Percentiles rank a stretch among this genome's conserved stretches.
Conservation (phyloP, 2,888 invertebrate genomes). For the Uloborus plumipes region DNA sequence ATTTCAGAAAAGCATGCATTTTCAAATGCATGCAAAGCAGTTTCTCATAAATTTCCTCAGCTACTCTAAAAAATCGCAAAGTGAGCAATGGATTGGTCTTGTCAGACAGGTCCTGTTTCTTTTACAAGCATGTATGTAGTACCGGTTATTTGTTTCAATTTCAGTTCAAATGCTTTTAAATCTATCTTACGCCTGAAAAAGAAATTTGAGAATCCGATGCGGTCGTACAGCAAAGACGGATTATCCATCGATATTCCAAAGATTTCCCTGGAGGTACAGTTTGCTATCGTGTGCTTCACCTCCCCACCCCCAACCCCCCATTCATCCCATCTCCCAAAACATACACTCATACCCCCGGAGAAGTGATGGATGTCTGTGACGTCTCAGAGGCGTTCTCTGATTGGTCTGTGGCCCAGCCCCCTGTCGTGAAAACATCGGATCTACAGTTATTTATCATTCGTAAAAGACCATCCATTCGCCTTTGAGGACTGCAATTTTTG, state of each 20-base stretch:
- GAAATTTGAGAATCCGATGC: slow-evolving; percentile 23
- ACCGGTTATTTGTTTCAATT: too few relatives aligned
- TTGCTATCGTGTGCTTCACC: slow-evolving; percentile 3
- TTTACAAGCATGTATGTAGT: too few relatives aligned
- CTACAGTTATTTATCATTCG: slow-evolving; percentile 54
- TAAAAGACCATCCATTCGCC: slow-evolving; percentile 58
- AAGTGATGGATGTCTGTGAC: slow-evolving; percentile 51
- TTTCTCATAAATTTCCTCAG: too few relatives aligned
- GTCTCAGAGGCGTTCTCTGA: slow-evolving; percentile 53
- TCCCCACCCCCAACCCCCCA: slow-evolving; percentile 3
- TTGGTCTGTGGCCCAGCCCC: slow-evolving; percentile 49
- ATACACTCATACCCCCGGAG: slow-evolving; percentile 31
- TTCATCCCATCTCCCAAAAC: slow-evolving; percentile 19
- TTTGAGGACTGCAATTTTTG: slow-evolving; percentile 48
- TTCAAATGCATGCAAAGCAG: too few relatives aligned
- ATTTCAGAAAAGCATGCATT: too few relatives aligned
- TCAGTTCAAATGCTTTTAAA: too few relatives aligned
- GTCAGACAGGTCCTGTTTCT: too few relatives aligned
- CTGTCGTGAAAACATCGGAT: slow-evolving; percentile 59
- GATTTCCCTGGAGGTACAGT: slow-evolving; percentile 34
- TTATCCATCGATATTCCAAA: slow-evolving; percentile 45
- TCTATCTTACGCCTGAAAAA: background rate
- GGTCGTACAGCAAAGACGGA: slow-evolving; percentile 30
- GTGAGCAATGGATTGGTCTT: too few relatives aligned
- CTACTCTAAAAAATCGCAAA: too few relatives aligned